These are phyloP conservation scores for Ochotona curzoniae DNA, from an alignment of 2,113 vertebrate species.

Conservation along the genomic window DNA sequence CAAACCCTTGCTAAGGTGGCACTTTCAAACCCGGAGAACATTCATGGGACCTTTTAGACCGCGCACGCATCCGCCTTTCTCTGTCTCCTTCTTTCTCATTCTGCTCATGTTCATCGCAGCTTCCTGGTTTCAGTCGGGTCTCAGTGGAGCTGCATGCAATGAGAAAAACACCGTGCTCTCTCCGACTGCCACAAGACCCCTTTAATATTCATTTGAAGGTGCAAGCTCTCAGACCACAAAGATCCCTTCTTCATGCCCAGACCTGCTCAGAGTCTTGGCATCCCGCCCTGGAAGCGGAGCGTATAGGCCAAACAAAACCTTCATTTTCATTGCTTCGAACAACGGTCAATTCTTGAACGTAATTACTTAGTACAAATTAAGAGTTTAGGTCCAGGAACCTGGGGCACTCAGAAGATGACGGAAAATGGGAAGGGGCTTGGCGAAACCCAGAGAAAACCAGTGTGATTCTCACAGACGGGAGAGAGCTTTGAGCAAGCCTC, in stretches of 20 bases:
- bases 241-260: constrained; percentile 82
- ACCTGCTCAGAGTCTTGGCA: constrained; percentile 79
- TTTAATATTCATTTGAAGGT: constrained; percentile 83
- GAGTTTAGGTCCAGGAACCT: constrained; percentile 76
- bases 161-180: constrained; percentile 76
- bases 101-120: not conserved
- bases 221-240: constrained; percentile 78
- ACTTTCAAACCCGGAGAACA: not conserved
- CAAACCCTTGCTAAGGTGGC: not conserved
- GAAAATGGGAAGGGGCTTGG: constrained; percentile 31
- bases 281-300: constrained; percentile 76
- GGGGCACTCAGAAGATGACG: constrained; percentile 71
- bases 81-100: not conserved
- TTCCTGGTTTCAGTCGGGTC: not conserved
- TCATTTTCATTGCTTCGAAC: constrained; percentile 79
- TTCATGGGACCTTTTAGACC: not conserved
- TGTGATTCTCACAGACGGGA: constrained; percentile 31
- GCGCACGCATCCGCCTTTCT: not conserved
- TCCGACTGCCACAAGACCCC: constrained; percentile 74
- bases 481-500: not conserved
- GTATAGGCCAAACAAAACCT: constrained; percentile 81
- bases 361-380: constrained; percentile 79
- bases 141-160: not conserved
- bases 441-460: not conserved
- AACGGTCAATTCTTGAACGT: constrained; percentile 80